phyloP scores from a whole-genome alignment of 2,888 invertebrate genomes.

The Branchinecta sandiegonensis region DNA sequence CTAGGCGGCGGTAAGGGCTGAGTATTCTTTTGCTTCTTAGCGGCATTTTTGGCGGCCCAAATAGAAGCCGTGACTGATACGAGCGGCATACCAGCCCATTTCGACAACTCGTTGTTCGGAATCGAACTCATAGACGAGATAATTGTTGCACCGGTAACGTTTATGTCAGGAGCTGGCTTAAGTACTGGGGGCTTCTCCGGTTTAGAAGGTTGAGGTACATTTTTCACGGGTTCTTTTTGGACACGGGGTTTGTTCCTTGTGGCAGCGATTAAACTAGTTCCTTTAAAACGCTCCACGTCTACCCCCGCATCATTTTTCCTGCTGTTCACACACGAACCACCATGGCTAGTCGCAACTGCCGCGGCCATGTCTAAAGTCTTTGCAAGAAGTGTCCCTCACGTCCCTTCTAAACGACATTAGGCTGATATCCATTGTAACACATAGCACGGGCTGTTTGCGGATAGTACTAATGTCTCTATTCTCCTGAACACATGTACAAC shows the following conservation, averaged over 20 bases:
- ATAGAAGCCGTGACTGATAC: conserved; percentile 51
- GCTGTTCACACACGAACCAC: conserved; percentile 43
- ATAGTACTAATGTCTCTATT: neutral
- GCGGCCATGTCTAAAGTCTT: neutral
- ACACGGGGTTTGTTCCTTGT: conserved; percentile 25
- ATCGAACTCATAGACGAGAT: neutral
- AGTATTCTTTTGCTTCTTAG: conserved; percentile 17
- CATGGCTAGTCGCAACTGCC: conserved; percentile 25
- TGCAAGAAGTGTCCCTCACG: neutral
- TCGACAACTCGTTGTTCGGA: conserved; percentile 22
- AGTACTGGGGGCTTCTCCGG: neutral
- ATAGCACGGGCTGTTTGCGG: neutral
- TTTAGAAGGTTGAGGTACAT: neutral
- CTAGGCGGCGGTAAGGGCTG: neutral
- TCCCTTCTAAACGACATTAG: neutral
- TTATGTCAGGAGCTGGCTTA: conserved; percentile 4
- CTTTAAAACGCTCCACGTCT: conserved; percentile 49
- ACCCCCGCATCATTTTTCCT: conserved; percentile 48
- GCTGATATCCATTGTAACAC: conserved; percentile 5
- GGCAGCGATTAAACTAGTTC: conserved; percentile 44
- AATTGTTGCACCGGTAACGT: conserved; percentile 6
- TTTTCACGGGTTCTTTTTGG: conserved; percentile 3
- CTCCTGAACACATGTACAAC: too few species aligned
- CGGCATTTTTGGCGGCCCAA: conserved; percentile 19
- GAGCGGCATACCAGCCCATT: conserved; percentile 63